These are phyloP conservation scores for Agrotis puta DNA, from an alignment of 2,888 invertebrate genomes.

Conservation along the genomic window DNA sequence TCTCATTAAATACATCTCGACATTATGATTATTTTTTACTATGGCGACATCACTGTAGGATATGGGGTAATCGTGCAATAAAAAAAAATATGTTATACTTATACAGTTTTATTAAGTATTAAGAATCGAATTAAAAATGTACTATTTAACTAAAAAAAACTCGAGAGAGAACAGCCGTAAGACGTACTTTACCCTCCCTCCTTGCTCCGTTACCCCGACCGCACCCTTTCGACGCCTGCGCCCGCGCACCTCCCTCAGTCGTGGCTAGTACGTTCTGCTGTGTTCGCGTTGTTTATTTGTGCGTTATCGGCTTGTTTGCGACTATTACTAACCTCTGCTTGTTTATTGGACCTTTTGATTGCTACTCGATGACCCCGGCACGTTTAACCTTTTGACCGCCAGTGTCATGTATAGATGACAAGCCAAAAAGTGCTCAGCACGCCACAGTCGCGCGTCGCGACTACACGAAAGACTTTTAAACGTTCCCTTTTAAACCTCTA, in stretches of 20 bases:
- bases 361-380: constrained; percentile 10
- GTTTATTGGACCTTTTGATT: constrained; percentile 30
- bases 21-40: constrained; percentile 33
- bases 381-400: too few species aligned
- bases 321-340: constrained; percentile 33
- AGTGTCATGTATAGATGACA: too few species aligned
- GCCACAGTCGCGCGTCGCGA: too few species aligned
- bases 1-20: constrained; percentile 32
- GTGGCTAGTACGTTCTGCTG: constrained; percentile 5
- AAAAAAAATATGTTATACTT: constrained; percentile 36
- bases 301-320: constrained; percentile 37
- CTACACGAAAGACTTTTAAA: too few species aligned
- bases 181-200: constrained; percentile 22
- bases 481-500: too few species aligned
- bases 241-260: not conserved
- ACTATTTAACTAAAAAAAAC: constrained; percentile 34
- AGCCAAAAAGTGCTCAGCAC: too few species aligned
- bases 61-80: constrained; percentile 35
- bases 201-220: too few species aligned
- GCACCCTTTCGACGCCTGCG: too few species aligned
- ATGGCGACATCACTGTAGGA: constrained; percentile 33
- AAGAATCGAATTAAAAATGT: constrained; percentile 31
- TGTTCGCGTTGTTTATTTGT: constrained; percentile 32
- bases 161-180: constrained; percentile 31
- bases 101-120: constrained; percentile 35